Evolutionary conservation across 2,888 invertebrate genomes (phyloP).

Genomic region (Diaprepes abbreviatus): DNA sequence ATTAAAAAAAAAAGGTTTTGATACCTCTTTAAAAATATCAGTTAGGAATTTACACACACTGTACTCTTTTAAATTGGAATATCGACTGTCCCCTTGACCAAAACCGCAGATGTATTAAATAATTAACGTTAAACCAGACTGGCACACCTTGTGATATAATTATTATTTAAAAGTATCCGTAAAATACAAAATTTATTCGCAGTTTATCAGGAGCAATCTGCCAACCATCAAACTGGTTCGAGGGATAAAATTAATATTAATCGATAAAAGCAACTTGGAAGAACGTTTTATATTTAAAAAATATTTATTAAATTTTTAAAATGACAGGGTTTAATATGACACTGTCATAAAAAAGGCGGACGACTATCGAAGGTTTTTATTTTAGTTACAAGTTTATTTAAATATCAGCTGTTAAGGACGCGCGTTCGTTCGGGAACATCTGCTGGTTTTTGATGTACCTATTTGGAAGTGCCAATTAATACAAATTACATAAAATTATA

Average conservation of each 20-base stretch:
- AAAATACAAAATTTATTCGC: constrained; percentile 29
- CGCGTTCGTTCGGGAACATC: constrained; percentile 7
- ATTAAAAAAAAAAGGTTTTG: too few species aligned
- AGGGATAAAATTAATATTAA: not conserved
- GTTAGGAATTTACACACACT: not conserved
- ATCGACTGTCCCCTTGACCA: not conserved
- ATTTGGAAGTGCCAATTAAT: constrained; percentile 30
- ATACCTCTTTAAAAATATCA: not conserved
- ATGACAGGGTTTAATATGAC: constrained; percentile 27
- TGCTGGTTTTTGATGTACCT: constrained; percentile 29
- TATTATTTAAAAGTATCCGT: constrained; percentile 26
- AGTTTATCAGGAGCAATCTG: constrained; percentile 12
- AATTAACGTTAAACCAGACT: constrained; percentile 17
- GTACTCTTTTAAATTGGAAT: not conserved
- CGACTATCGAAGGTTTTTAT: not conserved
- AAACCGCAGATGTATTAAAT: constrained; percentile 24
- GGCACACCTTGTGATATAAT: constrained; percentile 34
- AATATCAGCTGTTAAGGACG: constrained; percentile 30
- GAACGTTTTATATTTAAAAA: constrained; percentile 9
- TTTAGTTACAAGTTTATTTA: not conserved
- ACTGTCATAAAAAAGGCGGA: constrained; percentile 24
- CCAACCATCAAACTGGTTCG: not conserved
- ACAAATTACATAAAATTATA: constrained; percentile 29
- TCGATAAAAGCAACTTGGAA: not conserved
- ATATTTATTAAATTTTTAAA: constrained; percentile 3